These are phyloP conservation scores for Nycteola revayana DNA, from an alignment of 2,888 invertebrate genomes.

Conservation along the genomic window DNA sequence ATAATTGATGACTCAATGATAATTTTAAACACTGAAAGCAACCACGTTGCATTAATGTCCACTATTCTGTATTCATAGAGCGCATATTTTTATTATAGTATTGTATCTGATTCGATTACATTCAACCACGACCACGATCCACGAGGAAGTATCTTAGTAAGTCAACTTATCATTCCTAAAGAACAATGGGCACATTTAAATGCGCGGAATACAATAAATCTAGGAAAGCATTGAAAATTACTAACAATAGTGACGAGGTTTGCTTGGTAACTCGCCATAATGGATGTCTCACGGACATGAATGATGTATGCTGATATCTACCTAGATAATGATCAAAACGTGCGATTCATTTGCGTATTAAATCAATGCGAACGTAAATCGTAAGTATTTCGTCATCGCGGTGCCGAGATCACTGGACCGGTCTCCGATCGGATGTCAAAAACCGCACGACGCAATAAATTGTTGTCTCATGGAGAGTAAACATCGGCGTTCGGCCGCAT, in stretches of 20 bases:
- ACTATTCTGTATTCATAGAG: slow-evolving; percentile 27
- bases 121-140: slow-evolving; percentile 6
- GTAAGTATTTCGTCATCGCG: slow-evolving; percentile 57
- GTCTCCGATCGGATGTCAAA: slow-evolving; percentile 72
- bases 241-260: slow-evolving; percentile 14
- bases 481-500: slow-evolving; percentile 77
- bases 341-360: slow-evolving; percentile 37
- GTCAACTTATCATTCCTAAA: neutral
- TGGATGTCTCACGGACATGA: slow-evolving; percentile 22
- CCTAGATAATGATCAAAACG: slow-evolving; percentile 16
- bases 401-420: slow-evolving; percentile 43
- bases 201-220: too few species aligned
- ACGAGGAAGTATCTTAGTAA: slow-evolving; percentile 3
- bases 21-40: slow-evolving; percentile 10
- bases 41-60: slow-evolving; percentile 22
- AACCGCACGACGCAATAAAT: slow-evolving; percentile 79
- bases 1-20: slow-evolving; percentile 48
- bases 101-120: slow-evolving; percentile 21
- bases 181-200: slow-evolving; percentile 3
- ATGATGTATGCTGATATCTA: neutral
- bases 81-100: slow-evolving; percentile 25
- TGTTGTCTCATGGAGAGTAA: slow-evolving; percentile 77
- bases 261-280: slow-evolving; percentile 20
- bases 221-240: slow-evolving; percentile 2
- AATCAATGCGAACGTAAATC: slow-evolving; percentile 41